Evolutionary conservation across 2,113 vertebrate species (phyloP), one percentile per base, ranked within the genome.

Genomic region (Bos javanicus): DNA sequence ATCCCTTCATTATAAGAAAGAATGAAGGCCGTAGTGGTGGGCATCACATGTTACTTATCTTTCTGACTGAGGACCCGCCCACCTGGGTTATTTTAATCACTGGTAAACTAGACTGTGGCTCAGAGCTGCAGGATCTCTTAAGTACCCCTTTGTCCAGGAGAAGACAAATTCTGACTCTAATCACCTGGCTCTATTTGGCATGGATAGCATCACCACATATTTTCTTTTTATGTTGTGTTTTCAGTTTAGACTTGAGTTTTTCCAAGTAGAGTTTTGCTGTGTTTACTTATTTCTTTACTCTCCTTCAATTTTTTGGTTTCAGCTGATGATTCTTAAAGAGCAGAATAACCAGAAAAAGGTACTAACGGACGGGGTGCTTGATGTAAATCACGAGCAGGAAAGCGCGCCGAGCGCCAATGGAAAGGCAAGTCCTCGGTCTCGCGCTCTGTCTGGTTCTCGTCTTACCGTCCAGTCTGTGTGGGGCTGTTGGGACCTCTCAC

Each of bases 281-380:
- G 67, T 33, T 54, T 86, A 85, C 52, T 97, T 96, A 92, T 56
- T 97, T 54, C 28, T 96, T 93, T 26, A 39, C 76, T 71, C 67
- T 92, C 12, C 0, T 85, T 87, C n/a, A 30, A 36, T 54, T 13
- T n/a, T 96, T 92, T 85, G 85, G 57, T 98, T 98, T 90, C 93
- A 99, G 99, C 96, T 99, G 97, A 99, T 99, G 94, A 99, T 99
- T 98, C 98, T 99, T 90, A 99, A 99, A 98, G 99, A 99, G 96
- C 99, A 99, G 98, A 99, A 98, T 98, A 99, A 98, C 98, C 99
- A 99, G 99, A 99, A 99, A 98, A 99, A 99, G 98, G 98, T 98
- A 46, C 98, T 99, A 54, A 98, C 98, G 71, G 99, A 99, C 26
- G 99, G 99, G 93, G 98, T 98, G 90, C 98, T 99, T 33, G 99